Conservation (phyloP, 2,888 invertebrate genomes). For the Steinernema scapterisci region DNA sequence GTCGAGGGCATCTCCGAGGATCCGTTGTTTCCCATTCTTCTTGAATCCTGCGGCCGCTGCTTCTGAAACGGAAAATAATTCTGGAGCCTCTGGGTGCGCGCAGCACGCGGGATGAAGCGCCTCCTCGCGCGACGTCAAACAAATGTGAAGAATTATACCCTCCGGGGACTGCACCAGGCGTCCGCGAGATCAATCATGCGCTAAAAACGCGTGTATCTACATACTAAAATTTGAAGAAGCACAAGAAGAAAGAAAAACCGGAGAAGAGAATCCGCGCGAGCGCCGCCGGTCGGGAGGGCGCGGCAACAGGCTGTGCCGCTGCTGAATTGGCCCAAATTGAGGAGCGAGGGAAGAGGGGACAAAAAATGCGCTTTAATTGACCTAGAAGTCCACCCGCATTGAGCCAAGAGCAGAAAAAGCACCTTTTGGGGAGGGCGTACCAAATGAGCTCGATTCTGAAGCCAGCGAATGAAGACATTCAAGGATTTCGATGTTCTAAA, state of each 20-base stretch:
- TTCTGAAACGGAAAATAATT: conserved; percentile 25
- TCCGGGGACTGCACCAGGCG: conserved; percentile 11
- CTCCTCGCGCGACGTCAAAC: conserved; percentile 18
- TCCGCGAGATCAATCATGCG: conserved; percentile 33
- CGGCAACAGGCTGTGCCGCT: background rate
- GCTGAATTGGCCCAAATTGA: conserved; percentile 9
- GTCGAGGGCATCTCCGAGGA: conserved; percentile 18
- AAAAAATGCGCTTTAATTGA: background rate
- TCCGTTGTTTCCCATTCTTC: conserved; percentile 39
- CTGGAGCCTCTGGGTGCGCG: background rate
- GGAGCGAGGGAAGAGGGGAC: background rate
- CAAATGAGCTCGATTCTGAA: too few relatives aligned
- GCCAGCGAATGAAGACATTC: too few relatives aligned
- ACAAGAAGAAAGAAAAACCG: background rate
- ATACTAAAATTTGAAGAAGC: conserved; percentile 10
- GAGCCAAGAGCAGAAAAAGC: too few relatives aligned
- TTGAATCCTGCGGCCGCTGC: background rate
- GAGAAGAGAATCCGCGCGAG: background rate
- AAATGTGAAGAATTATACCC: conserved; percentile 22
- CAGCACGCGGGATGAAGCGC: background rate
- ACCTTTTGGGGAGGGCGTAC: too few relatives aligned
- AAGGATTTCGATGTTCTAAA: too few relatives aligned
- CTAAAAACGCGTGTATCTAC: conserved; percentile 28
- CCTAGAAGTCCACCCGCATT: too few relatives aligned
- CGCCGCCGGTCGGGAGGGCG: background rate